phyloP scores from a whole-genome alignment of 2,888 invertebrate genomes.

The Leucania comma region DNA sequence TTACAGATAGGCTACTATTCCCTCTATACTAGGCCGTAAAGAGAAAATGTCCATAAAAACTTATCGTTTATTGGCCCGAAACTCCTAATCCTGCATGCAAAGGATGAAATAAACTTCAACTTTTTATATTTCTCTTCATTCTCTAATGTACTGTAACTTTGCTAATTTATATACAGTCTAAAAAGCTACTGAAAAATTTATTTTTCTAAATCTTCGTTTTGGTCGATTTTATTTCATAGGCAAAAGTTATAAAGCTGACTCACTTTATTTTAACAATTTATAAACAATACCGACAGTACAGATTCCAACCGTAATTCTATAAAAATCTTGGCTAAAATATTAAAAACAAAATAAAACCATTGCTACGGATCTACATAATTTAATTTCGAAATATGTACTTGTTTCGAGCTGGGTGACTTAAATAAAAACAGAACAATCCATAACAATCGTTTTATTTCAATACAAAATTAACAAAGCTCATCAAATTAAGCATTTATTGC shows the following conservation, averaged over 20 bases:
- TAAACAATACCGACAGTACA: neutral
- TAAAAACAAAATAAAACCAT: constrained; percentile 41
- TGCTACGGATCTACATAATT: constrained; percentile 43
- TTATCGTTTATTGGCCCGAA: neutral
- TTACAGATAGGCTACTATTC: neutral
- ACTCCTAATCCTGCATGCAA: neutral
- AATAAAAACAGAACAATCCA: constrained; percentile 52
- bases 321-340: neutral
- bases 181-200: constrained; percentile 31
- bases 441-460: constrained; percentile 60
- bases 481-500: constrained; percentile 61
- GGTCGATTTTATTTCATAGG: constrained; percentile 19
- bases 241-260: neutral
- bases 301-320: constrained; percentile 10
- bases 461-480: constrained; percentile 45
- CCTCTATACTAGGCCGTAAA: neutral
- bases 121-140: neutral
- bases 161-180: constrained; percentile 29
- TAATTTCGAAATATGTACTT: neutral
- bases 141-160: constrained; percentile 32
- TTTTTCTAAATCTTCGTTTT: constrained; percentile 32
- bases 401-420: neutral
- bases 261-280: neutral
- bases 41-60: too few species aligned
- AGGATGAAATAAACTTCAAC: too few species aligned